phyloP scores from a whole-genome alignment of 2,888 invertebrate genomes.

The Spodoptera littoralis region DNA sequence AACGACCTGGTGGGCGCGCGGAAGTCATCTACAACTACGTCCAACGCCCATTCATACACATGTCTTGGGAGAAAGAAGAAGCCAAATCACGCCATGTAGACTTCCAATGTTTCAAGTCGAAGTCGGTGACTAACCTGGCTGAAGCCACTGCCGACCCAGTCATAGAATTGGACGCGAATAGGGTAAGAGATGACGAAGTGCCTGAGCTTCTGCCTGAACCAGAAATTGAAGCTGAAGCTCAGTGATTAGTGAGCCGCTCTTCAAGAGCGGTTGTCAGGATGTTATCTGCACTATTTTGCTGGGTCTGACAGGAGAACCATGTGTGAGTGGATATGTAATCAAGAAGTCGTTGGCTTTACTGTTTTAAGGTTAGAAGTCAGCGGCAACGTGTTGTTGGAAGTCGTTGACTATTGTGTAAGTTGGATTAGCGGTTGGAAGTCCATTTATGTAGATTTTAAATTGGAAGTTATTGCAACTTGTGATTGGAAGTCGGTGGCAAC shows the following conservation, averaged over 20 bases:
- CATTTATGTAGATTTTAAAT: neutral
- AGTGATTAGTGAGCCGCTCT: constrained; percentile 60
- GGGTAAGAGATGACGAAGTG: constrained; percentile 74
- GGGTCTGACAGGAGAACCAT: constrained; percentile 45
- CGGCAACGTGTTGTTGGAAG: too few relatives aligned
- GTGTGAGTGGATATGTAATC: constrained; percentile 4
- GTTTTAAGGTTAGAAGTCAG: too few relatives aligned
- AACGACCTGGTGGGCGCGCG: constrained; percentile 97
- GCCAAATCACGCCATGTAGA: constrained; percentile 99
- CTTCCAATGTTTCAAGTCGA: constrained; percentile 99
- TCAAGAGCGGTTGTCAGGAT: constrained; percentile 58
- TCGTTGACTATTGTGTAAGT: too few relatives aligned
- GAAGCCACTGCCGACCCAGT: constrained; percentile 98
- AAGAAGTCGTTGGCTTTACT: too few relatives aligned
- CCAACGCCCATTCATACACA: constrained; percentile 99
- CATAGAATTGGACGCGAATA: constrained; percentile 88
- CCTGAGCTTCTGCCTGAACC: constrained; percentile 64
- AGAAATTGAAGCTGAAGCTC: constrained; percentile 52
- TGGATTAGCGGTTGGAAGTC: neutral
- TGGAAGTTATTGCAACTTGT: constrained; percentile 3
- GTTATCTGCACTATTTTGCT: constrained; percentile 65
- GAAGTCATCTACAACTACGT: constrained; percentile 99
- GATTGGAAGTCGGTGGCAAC: neutral
- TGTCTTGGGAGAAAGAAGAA: constrained; percentile 99
- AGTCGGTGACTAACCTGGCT: constrained; percentile 98